Base-by-base conservation (phyloP, 2,113 vertebrate species). In the Gambusia holbrooki region DNA sequence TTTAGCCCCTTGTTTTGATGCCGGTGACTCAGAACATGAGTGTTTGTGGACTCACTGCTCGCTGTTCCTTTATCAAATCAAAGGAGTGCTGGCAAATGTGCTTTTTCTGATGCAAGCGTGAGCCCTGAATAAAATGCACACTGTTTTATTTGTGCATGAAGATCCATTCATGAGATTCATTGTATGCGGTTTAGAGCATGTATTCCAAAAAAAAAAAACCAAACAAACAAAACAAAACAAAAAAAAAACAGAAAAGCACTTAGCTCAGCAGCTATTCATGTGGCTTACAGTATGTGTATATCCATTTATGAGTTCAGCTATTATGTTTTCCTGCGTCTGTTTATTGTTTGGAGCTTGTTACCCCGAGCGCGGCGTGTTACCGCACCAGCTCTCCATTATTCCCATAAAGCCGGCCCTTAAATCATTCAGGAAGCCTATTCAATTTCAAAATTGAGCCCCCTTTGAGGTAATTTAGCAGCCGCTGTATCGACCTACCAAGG, bases 341-440 rank as follows among this genome's bases (percentile, higher is more conserved):
- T 84, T 88, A 80, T 82, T 79, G 77, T 88, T 79, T 80, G 69
- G 68, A 35, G 82, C 78, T 82, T 61, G 84, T 81, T 81, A 73
- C 60, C 60, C 51, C 12, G 67, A 17, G 71, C 4, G 42, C 69
- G 32, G 77, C 30, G 32, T 71, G 74, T 87, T 86, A 84, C 66
- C 13, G 71, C 74, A 62, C 74, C 73, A 30, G 71, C 80, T 63
- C 85, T 68, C 77, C 79, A 81, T 82, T 85, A 86, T 88, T 87
- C 84, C 87, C 78, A 84, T 88, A 85, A 88, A 88, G 73, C 81
- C 69, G 0, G 76, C 64, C 58, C 64, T 83, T 90, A 90, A 89
- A 90, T 90, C 89, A 87, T 86, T 80, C 69, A 86, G 75, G 71
- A 73, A 71, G 79, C 73, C 77, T 84, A 88, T 90, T 90, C 83